Base-by-base conservation (phyloP, 1,140 invertebrate species). In the Homalodisca vitripennis region DNA sequence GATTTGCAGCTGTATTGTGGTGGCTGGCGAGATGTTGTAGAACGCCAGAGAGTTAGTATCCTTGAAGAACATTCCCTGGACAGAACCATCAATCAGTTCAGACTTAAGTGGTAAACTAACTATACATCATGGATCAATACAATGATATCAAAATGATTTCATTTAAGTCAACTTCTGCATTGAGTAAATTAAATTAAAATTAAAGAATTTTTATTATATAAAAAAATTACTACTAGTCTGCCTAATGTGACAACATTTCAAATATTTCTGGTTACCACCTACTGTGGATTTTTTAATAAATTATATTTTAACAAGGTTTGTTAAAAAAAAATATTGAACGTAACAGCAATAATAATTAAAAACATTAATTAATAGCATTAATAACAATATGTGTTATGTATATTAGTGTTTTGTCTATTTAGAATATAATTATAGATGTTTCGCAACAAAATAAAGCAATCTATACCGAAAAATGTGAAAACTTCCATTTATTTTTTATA, bases 1-100 rank as follows among this genome's bases (percentile, higher is more conserved):
- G 3, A 98, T 83, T 80, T 97, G 89, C 41, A 99, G 84, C 75
- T 93, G 89, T 47, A 99, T 87, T n/a, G 89, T 82, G 14, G 89
- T 89, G 51, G 91, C 92, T 12, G 90, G 89, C 0, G 87, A 83
- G 27, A 99, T 87, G 80, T 99, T 99, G 82, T 99, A 99, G 83
- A 91, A 99, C 0, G 94, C 98, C 78, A 99, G 83, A 1, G 90
- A 89, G 77, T 98, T 96, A 24, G 89, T 95, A 82, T 99, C 97
- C 80, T 99, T 99, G 81, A 99, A 95, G 82, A 99, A 99, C 78
- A 98, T 89, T 48, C 96, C 96, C 91, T 97, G 79, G 17, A 86
- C 86, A 77, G 73, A 72, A 74, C 74, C 22, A 60, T 27, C 26
- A n/a, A n/a, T 53, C 10, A n/a, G 22, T 14, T 12, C 6, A 53